Evolutionary conservation across 1,140 invertebrate genomes (phyloP).

Genomic region (Papilio aristodemus): DNA sequence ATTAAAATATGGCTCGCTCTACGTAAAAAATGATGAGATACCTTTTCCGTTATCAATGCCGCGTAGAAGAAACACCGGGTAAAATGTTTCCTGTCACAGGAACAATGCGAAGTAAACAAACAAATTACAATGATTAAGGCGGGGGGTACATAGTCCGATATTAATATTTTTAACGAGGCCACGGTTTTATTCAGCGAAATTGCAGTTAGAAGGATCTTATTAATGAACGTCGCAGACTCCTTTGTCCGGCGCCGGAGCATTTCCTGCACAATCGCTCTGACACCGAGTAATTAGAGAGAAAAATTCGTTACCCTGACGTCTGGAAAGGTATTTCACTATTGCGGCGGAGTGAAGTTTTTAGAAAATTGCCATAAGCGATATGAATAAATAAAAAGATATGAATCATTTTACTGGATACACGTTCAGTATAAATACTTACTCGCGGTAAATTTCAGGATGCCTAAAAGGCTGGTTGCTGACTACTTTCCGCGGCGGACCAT

Average conservation of each 20-base stretch:
- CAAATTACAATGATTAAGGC: conserved; percentile 64
- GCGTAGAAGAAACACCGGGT: neutral
- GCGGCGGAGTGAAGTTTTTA: conserved; percentile 44
- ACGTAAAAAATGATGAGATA: conserved; percentile 35
- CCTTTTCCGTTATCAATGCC: conserved; percentile 27
- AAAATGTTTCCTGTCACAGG: conserved; percentile 18
- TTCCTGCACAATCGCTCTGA: conserved; percentile 76
- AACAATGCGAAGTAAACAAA: conserved; percentile 51
- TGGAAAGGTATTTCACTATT: conserved; percentile 60
- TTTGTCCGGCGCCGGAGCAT: conserved; percentile 70
- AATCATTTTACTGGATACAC: conserved; percentile 28
- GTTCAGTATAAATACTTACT: conserved; percentile 14
- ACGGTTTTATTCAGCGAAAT: conserved; percentile 74
- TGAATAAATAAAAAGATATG: conserved; percentile 39
- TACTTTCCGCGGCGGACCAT: neutral
- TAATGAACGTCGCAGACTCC: conserved; percentile 75
- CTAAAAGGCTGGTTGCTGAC: neutral
- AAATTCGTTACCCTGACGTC: conserved; percentile 72
- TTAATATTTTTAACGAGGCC: conserved; percentile 72
- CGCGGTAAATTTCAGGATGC: neutral
- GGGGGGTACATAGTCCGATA: conserved; percentile 60
- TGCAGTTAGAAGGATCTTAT: conserved; percentile 78
- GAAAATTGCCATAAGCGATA: conserved; percentile 40
- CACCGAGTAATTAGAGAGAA: conserved; percentile 78
- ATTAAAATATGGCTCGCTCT: conserved; percentile 48